A percentile compares a stretch with the other conserved stretches of the same genome.
Evolutionary conservation across 1,140 invertebrate species (phyloP).

Genomic region (Tetranychus cinnabarinus): DNA sequence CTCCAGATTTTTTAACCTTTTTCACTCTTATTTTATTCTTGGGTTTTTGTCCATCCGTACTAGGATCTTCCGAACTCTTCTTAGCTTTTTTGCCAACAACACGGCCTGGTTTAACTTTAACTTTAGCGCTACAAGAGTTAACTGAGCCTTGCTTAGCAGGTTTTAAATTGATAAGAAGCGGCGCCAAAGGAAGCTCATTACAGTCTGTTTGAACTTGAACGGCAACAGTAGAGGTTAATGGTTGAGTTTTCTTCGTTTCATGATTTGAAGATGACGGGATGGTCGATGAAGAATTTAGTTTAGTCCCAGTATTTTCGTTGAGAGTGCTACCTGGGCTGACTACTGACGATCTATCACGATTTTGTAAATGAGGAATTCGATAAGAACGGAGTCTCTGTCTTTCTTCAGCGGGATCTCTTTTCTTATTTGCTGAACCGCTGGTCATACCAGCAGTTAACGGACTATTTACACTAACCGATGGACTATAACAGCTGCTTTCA

Average conservation of each 20-base stretch:
- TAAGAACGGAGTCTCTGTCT: constrained; percentile 7
- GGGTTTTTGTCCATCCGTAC: not conserved
- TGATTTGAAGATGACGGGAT: not conserved
- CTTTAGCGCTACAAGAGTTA: not conserved
- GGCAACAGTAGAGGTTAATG: not conserved
- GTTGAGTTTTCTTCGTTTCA: not conserved
- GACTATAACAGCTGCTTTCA: constrained; percentile 6
- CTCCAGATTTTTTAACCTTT: not conserved
- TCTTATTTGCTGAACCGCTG: not conserved
- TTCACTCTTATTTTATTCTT: not conserved
- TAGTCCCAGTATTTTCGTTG: not conserved
- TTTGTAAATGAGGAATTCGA: constrained; percentile 9
- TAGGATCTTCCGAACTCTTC: not conserved
- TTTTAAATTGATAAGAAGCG: not conserved
- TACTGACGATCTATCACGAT: not conserved
- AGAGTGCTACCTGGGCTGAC: not conserved
- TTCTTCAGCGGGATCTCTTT: constrained; percentile 7
- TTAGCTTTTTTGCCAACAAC: not conserved
- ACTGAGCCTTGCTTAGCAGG: not conserved
- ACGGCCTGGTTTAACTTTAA: not conserved
- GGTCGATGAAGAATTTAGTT: not conserved
- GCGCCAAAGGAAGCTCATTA: not conserved
- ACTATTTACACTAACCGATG: not conserved
- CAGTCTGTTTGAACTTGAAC: constrained; percentile 1
- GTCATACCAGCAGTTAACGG: not conserved